Evolutionary conservation across 2,797 vertebrate genomes (phyloP).

Genomic region (Okamejei kenojei): DNA sequence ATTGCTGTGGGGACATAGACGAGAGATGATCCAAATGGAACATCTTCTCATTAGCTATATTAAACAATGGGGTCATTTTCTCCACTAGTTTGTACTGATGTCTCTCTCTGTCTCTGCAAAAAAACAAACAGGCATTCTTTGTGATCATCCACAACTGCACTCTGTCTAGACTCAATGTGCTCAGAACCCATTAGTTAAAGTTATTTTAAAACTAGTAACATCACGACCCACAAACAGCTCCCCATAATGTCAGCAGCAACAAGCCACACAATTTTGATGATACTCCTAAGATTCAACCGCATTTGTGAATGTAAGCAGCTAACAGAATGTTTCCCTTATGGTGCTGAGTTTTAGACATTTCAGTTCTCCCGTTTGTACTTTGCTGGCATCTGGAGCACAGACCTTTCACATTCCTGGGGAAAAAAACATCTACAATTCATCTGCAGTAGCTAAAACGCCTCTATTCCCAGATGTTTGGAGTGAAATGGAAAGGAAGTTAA

Average conservation of each 20-base stretch:
- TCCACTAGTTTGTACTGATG: neutral
- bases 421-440: neutral
- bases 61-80: constrained; percentile 6
- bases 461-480: neutral
- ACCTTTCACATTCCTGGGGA: neutral
- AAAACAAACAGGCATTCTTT: neutral
- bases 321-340: neutral
- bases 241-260: neutral
- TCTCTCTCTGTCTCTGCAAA: neutral
- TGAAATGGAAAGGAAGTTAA: neutral
- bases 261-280: neutral
- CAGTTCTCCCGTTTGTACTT: neutral
- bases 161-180: neutral
- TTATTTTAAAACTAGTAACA: neutral
- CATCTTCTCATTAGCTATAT: neutral
- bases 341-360: neutral
- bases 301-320: neutral
- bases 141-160: neutral
- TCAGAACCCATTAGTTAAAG: neutral
- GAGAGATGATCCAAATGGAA: neutral
- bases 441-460: neutral
- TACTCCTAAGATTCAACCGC: neutral
- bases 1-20: neutral
- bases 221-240: neutral
- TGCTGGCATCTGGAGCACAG: neutral